Evolutionary conservation across 2,113 vertebrate species (phyloP).

Genomic region (Macquaria ambigua): DNA sequence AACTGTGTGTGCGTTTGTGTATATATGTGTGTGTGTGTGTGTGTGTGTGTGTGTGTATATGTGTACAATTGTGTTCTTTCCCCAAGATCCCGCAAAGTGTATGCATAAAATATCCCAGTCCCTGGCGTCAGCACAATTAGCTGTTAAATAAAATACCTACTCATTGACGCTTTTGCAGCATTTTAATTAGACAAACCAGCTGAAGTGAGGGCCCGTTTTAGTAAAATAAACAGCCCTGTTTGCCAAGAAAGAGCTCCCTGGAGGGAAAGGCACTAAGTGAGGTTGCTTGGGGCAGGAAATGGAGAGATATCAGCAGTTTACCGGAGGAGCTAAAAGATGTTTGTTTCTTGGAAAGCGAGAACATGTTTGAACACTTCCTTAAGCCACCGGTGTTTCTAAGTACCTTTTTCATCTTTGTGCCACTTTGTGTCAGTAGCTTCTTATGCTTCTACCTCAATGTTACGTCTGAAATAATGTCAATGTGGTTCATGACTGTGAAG

Average conservation of each 20-base stretch:
- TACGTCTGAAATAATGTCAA: background rate
- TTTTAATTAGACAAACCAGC: conserved; percentile 96
- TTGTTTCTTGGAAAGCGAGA: conserved; percentile 38
- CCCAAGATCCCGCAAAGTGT: conserved; percentile 91
- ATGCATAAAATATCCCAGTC: conserved; percentile 94
- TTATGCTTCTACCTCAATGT: background rate
- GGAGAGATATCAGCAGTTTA: conserved; percentile 62
- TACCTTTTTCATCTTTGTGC: conserved; percentile 3
- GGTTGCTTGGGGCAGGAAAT: conserved; percentile 76
- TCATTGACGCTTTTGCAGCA: conserved; percentile 89
- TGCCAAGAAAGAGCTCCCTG: conserved; percentile 86
- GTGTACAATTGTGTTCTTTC: conserved; percentile 59
- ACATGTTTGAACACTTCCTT: conserved; percentile 18
- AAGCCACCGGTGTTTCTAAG: conserved; percentile 2
- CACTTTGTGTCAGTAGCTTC: background rate
- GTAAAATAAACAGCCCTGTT: conserved; percentile 92
- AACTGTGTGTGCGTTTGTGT: conserved; percentile 75
- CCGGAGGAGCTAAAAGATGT: conserved; percentile 54
- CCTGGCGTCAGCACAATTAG: conserved; percentile 98
- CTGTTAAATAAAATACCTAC: conserved; percentile 97
- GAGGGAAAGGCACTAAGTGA: conserved; percentile 74
- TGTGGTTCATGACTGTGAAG: too few relatives aligned
- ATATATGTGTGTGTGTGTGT: background rate
- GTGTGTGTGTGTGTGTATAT: conserved; percentile 17
- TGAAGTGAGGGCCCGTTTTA: conserved; percentile 91